Evolutionary conservation across 2,888 invertebrate genomes (phyloP).

Genomic region (Loripinus fragilis): DNA sequence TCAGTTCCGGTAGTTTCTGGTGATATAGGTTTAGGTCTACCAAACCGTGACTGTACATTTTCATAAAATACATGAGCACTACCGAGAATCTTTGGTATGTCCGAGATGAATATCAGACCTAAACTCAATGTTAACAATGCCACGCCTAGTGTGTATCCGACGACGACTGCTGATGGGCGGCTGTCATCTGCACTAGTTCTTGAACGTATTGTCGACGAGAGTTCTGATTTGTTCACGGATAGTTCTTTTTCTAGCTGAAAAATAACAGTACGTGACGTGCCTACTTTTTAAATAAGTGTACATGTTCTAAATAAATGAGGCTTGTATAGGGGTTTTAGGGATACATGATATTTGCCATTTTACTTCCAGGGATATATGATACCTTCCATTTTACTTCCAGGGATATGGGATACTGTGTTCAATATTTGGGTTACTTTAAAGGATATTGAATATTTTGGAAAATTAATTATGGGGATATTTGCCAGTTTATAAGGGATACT

Average conservation of each 20-base stretch:
- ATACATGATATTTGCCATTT: too few relatives aligned
- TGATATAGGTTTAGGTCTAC: not conserved
- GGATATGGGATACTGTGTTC: too few relatives aligned
- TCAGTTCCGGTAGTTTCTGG: not conserved
- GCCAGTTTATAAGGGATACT: too few relatives aligned
- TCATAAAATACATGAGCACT: not conserved
- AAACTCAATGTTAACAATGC: constrained; percentile 38
- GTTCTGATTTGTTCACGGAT: constrained; percentile 48
- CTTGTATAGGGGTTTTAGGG: too few relatives aligned
- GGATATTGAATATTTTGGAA: too few relatives aligned
- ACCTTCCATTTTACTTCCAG: too few relatives aligned
- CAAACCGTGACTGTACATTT: constrained; percentile 8
- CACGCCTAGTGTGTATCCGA: constrained; percentile 53
- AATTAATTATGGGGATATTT: too few relatives aligned
- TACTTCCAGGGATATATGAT: too few relatives aligned
- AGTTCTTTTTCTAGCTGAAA: constrained; percentile 45
- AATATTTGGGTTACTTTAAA: too few relatives aligned
- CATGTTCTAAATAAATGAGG: too few relatives aligned
- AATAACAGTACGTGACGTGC: too few relatives aligned
- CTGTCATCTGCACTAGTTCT: constrained; percentile 54
- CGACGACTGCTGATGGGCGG: constrained; percentile 42
- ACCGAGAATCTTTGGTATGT: constrained; percentile 12
- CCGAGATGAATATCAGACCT: constrained; percentile 14
- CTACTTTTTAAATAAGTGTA: too few relatives aligned
- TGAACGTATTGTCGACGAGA: constrained; percentile 52